Conservation (phyloP, 2,797 vertebrate species). For the Pogoniulus pusillus region DNA sequence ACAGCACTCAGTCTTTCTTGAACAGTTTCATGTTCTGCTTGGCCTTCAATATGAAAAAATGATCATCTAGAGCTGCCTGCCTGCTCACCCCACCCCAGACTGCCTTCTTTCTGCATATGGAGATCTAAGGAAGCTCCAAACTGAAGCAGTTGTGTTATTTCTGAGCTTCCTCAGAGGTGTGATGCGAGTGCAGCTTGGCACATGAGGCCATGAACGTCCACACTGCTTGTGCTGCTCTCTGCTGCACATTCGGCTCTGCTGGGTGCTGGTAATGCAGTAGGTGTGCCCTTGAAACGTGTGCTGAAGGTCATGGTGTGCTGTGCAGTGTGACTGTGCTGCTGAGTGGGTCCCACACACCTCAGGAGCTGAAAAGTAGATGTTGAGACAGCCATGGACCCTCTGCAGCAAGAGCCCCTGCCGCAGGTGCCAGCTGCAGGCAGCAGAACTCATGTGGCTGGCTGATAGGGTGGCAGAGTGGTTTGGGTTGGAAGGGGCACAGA, state of each 20-base stretch:
- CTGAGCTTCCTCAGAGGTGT: background rate
- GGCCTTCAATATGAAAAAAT: background rate
- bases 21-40: background rate
- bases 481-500: background rate
- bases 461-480: too few species aligned
- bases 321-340: background rate
- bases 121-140: background rate
- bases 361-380: background rate
- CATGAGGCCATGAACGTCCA: rapidly evolving
- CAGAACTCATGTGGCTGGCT: background rate
- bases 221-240: background rate
- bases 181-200: background rate
- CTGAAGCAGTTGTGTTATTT: background rate
- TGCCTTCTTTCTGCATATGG: background rate
- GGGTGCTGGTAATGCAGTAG: background rate
- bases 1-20: background rate
- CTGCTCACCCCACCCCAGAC: background rate
- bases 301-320: background rate
- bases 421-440: background rate
- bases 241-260: background rate
- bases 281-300: background rate
- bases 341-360: rapidly evolving
- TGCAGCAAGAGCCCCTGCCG: background rate
- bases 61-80: background rate
- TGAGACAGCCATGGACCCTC: background rate